Conservation (phyloP, 2,888 invertebrate genomes). For the Muschampia plurimacula region DNA sequence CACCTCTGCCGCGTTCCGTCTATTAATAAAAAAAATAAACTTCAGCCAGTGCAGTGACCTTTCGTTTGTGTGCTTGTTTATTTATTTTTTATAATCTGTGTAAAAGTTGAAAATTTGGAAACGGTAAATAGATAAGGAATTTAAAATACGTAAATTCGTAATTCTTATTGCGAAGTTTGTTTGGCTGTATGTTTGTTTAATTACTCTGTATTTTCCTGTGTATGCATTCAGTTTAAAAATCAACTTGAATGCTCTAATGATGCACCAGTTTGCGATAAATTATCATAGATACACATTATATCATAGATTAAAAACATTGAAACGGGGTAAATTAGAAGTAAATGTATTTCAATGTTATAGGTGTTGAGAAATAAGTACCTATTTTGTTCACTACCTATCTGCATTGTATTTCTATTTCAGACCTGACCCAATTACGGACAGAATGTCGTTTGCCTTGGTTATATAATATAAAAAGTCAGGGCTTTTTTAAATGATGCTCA, state of each 20-base stretch:
- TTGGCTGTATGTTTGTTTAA: constrained; percentile 8
- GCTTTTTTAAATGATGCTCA: constrained; percentile 31
- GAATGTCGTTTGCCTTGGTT: constrained; percentile 38
- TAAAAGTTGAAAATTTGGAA: constrained; percentile 31
- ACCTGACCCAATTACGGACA: constrained; percentile 33
- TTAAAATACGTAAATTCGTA: constrained; percentile 14
- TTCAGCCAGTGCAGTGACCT: constrained; percentile 76
- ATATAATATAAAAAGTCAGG: constrained; percentile 40
- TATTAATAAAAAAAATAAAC: constrained; percentile 61
- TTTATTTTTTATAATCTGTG: constrained; percentile 33
- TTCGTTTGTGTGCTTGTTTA: constrained; percentile 41
- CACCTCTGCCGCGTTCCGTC: constrained; percentile 44
- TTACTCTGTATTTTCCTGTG: background rate
- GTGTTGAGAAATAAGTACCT: constrained; percentile 2
- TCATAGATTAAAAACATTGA: too few relatives aligned
- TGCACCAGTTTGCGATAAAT: background rate
- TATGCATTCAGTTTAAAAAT: background rate
- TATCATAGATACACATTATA: background rate
- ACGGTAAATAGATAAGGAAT: constrained; percentile 21
- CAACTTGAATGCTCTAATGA: background rate
- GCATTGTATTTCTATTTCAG: constrained; percentile 37
- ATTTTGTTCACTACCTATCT: background rate
- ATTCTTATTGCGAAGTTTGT: constrained; percentile 16
- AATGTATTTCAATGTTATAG: background rate
- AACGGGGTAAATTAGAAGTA: background rate